These are phyloP conservation scores for Probaryconus sp. DNA, from an alignment of 1,140 invertebrate genomes.

Conservation along the genomic window DNA sequence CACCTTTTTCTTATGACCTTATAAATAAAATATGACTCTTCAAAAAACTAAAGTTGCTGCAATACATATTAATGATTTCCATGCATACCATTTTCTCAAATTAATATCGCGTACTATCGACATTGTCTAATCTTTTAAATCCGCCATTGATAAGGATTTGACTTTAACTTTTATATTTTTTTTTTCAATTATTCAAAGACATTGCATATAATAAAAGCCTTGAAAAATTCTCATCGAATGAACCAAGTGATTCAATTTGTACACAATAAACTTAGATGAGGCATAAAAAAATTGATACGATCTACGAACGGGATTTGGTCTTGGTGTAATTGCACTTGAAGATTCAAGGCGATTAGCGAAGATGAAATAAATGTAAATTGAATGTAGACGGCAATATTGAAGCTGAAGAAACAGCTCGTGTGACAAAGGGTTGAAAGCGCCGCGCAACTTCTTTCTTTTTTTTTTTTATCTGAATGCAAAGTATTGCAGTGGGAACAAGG, in stretches of 20 bases:
- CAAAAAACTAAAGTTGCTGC: neutral
- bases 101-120: too few relatives aligned
- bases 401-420: slow-evolving; percentile 28
- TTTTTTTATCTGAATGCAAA: slow-evolving; percentile 50
- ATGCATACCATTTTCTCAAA: too few relatives aligned
- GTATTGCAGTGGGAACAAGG: slow-evolving; percentile 61
- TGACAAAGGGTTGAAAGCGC: slow-evolving; percentile 45
- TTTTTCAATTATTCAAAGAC: too few relatives aligned
- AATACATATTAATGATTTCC: slow-evolving; percentile 8
- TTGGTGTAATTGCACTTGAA: slow-evolving; percentile 36
- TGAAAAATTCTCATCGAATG: neutral
- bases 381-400: slow-evolving; percentile 32
- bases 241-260: neutral
- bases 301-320: slow-evolving; percentile 21
- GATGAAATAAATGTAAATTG: slow-evolving; percentile 44
- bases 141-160: too few relatives aligned
- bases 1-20: slow-evolving; percentile 22
- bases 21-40: slow-evolving; percentile 24
- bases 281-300: slow-evolving; percentile 35
- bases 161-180: too few relatives aligned
- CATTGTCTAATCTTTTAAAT: too few relatives aligned
- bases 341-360: slow-evolving; percentile 43
- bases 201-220: too few relatives aligned
- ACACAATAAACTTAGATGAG: slow-evolving; percentile 3
- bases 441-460: slow-evolving; percentile 15